Conservation (phyloP, 2,797 vertebrate species). For the Silurus lanzhouensis region DNA sequence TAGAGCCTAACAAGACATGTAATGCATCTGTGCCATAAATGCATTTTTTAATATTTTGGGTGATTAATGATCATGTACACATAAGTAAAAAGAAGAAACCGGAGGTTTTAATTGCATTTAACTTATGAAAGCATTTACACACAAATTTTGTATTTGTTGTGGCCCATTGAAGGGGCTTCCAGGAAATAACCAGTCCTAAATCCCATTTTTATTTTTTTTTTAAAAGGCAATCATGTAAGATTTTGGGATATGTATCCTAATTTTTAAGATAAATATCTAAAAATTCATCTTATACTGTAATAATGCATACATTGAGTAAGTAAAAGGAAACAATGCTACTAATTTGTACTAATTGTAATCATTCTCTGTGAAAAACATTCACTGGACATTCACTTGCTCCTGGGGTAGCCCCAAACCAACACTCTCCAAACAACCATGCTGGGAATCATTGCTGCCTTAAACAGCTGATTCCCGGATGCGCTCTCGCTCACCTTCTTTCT, state of each 20-base stretch:
- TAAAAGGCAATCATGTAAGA: background rate
- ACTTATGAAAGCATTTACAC: background rate
- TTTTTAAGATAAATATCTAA: background rate
- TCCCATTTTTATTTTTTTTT: background rate
- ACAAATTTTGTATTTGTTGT: background rate
- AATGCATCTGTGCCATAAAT: background rate
- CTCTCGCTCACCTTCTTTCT: constrained; percentile 29
- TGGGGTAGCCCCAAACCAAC: background rate
- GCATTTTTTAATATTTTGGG: background rate
- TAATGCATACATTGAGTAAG: background rate
- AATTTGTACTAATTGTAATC: too few species aligned
- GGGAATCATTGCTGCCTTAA: constrained; percentile 40
- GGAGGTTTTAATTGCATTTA: background rate
- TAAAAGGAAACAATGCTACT: background rate
- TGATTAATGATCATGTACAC: background rate
- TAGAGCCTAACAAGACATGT: background rate
- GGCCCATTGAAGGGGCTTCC: background rate
- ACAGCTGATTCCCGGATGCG: constrained; percentile 47
- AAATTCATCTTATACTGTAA: background rate
- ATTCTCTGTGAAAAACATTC: background rate
- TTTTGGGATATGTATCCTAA: background rate
- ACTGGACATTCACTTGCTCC: background rate
- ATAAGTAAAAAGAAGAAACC: background rate
- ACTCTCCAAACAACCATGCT: constrained; percentile 41
- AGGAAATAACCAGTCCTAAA: background rate